These are phyloP conservation scores for Lindbergichthys nudifrons DNA, from an alignment of 2,797 vertebrate species.

Conservation along the genomic window DNA sequence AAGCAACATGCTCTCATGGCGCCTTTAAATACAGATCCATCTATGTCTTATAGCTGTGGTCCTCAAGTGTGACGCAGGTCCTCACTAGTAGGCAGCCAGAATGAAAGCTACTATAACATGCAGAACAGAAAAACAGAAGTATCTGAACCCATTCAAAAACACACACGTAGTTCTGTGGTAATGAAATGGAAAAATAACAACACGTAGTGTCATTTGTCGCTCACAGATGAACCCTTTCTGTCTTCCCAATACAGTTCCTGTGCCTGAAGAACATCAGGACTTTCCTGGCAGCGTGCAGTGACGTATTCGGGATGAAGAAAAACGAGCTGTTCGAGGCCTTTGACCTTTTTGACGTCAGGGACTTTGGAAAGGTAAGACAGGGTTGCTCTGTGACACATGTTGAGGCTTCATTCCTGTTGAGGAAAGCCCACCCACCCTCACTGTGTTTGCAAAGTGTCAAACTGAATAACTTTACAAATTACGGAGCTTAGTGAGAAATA, in stretches of 20 bases:
- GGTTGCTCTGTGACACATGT: neutral
- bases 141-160: neutral
- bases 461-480: conserved; percentile 16
- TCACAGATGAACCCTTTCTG: conserved; percentile 32
- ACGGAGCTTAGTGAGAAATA: conserved; percentile 17
- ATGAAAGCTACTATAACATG: neutral
- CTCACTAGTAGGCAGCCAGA: conserved; percentile 31
- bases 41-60: conserved; percentile 45
- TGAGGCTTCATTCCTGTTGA: neutral
- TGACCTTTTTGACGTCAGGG: conserved; percentile 97
- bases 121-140: conserved; percentile 12
- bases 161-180: neutral
- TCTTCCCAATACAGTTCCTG: conserved; percentile 88
- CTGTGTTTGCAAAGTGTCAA: conserved; percentile 30
- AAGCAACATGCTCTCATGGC: conserved; percentile 39
- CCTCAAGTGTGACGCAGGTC: conserved; percentile 28
- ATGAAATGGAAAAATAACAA: conserved; percentile 25
- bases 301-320: conserved; percentile 95
- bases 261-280: conserved; percentile 99
- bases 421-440: neutral
- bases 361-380: conserved; percentile 95
- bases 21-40: conserved; percentile 48
- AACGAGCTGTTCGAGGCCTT: conserved; percentile 97
- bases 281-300: conserved; percentile 91
- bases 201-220: neutral